Evolutionary conservation across 1,140 invertebrate species (phyloP), one percentile per base, ranked within the genome.

Genomic region (Hyposmocoma kahamanoa): DNA sequence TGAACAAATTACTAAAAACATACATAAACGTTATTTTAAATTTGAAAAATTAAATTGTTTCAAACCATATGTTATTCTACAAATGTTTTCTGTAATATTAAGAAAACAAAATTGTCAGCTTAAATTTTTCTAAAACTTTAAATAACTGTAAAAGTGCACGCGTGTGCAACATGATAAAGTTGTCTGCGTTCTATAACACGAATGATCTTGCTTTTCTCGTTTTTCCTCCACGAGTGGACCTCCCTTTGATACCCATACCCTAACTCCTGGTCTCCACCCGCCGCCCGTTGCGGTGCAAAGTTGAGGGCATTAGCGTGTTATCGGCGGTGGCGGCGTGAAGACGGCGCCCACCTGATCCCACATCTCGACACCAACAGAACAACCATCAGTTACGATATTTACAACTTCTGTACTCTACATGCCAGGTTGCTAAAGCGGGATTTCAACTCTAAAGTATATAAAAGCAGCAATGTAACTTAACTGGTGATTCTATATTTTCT

Each of bases 241-340:
- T 59, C 45, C 55, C 51, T 62, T 43, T 42, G 21, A 48, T 51
- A 47, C 54, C 45, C 50, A 52, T 52, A 52, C 50, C 50, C 3
- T 10, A 22, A 20, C 21, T 46, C n/a, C n/a, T n/a, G n/a, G n/a
- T n/a, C 21, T 30, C 55, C 38, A 50, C 46, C 48, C 36, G 17
- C 65, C 69, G 45, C 71, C 66, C 68, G 55, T 64, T 78, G 78
- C 72, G 84, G 85, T 87, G 85, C 80, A 86, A 87, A 87, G 84
- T 87, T 87, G 85, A 87, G 78, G 74, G 84, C 84, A 87, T 87
- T 87, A 87, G 72, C 83, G 83, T 87, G 79, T 86, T 87, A 87
- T 87, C 85, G 80, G 67, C 61, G 64, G 62, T 62, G 59, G 64
- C 60, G 62, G 77, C 52, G 75, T 74, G 72, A 83, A 83, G 81